A percentile compares a stretch with the other conserved stretches of the same genome.
These are phyloP conservation scores for Rhaphigaster nebulosa DNA, from an alignment of 2,888 invertebrate genomes.

Conservation along the genomic window DNA sequence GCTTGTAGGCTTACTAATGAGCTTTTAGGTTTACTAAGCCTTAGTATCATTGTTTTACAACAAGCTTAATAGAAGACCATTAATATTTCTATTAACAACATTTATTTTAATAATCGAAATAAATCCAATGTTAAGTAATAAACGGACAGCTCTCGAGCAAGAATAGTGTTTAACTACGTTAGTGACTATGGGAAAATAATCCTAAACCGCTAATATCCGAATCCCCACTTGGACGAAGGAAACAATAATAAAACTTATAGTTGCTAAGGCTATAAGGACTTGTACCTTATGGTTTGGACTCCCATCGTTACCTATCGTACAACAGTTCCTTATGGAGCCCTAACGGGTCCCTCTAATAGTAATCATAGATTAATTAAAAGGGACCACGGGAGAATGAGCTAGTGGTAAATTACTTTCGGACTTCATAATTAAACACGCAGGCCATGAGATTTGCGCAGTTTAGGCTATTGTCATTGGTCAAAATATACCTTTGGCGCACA, in stretches of 20 bases:
- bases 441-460: background rate
- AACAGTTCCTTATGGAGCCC: background rate
- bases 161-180: too few relatives aligned
- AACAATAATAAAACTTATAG: background rate
- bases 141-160: too few relatives aligned
- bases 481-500: background rate
- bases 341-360: background rate
- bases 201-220: too few relatives aligned
- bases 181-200: too few relatives aligned
- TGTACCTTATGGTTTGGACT: background rate
- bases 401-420: background rate
- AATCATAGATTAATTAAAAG: background rate
- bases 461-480: background rate
- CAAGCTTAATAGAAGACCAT: too few relatives aligned
- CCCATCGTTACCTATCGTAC: background rate
- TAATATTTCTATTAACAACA: too few relatives aligned
- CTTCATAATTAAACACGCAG: conserved; percentile 3
- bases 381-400: background rate
- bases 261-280: background rate
- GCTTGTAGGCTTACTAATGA: too few relatives aligned
- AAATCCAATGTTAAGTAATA: too few relatives aligned
- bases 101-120: too few relatives aligned
- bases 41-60: too few relatives aligned
- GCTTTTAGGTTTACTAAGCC: too few relatives aligned
- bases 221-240: too few relatives aligned